Base-by-base conservation (phyloP, 2,797 vertebrate genomes). In the Mionectes olivaceus region DNA sequence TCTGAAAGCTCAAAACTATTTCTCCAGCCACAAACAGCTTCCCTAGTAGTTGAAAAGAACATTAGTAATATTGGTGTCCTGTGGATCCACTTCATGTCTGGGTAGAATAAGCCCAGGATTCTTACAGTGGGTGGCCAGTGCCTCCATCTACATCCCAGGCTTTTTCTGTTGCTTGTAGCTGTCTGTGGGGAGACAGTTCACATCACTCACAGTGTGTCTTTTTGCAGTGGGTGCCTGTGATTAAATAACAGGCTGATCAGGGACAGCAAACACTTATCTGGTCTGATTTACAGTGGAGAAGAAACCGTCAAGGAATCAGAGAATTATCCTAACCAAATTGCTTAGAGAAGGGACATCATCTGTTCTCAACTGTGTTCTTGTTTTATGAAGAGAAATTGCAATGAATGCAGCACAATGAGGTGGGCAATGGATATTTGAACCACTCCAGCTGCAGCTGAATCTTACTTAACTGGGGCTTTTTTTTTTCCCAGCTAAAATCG, bases 131-230 rank as follows among this genome's bases (percentile, higher is more conserved):
- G 3, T 44, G 27, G 12, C 10, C 32, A 74, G 23, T 28, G 19
- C n/a, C 41, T 64, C 55, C 13, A 16, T 47, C 22, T 22, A 7
- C 12, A 3, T 3, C 9, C 37, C n/a, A 56, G 7, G 13, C 13
- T 25, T 69, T 68, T 18, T 74, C 83, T 82, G 22, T 21, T 64
- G 49, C 22, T 25, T 33, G 55, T 17, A 50, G 32, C 5, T 76
- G 41, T 77, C n/a, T 56, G 22, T 1, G 1, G 60, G 57, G 27
- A 49, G 8, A 32, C 39, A 43, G 64, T 30, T 61, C 22, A 5
- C 2, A 0, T 0, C 19, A 5, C 19, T 60, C 32, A 43, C 18
- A 43, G 8, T 2, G 10, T 30, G 19, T 43, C 44, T 52, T 70
- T 65, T 39, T 27, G 37, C 59, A 61, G 17, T 28, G 53, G 35